Evolutionary conservation across 2,113 vertebrate species (phyloP).

Genomic region (Vidua chalybeata): DNA sequence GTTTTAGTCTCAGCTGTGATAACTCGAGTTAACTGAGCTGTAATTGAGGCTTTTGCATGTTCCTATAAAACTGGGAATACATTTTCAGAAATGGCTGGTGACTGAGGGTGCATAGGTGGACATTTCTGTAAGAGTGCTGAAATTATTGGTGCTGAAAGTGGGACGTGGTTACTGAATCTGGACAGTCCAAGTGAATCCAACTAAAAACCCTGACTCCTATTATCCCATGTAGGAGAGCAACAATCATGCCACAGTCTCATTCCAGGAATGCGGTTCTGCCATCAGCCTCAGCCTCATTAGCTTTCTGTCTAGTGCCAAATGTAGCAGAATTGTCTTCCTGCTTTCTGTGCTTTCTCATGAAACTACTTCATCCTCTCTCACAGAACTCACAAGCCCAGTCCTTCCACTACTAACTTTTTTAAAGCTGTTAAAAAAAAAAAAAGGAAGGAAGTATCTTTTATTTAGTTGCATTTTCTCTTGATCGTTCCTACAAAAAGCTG

Average conservation of each 20-base stretch:
- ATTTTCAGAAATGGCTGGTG: background rate
- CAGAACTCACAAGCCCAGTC: background rate
- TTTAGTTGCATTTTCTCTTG: background rate
- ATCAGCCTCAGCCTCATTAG: background rate
- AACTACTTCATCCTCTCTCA: background rate
- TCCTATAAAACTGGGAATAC: background rate
- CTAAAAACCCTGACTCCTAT: background rate
- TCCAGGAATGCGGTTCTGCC: background rate
- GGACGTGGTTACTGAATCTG: background rate
- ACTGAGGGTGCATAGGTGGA: background rate
- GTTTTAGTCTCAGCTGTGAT: background rate
- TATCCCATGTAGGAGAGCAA: background rate
- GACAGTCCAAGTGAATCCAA: background rate
- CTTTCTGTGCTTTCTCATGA: background rate
- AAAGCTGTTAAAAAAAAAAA: background rate
- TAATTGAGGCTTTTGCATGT: background rate
- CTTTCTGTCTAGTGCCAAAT: background rate
- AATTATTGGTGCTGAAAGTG: background rate
- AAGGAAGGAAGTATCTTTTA: background rate
- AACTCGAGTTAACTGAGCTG: background rate
- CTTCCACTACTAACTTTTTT: background rate
- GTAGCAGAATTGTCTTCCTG: background rate
- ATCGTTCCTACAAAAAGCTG: background rate
- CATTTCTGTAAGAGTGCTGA: background rate
- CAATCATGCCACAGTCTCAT: background rate